Percentiles rank a stretch among this genome's conserved stretches.
Conservation (phyloP, 2,113 vertebrate genomes). For the Passer montanus region DNA sequence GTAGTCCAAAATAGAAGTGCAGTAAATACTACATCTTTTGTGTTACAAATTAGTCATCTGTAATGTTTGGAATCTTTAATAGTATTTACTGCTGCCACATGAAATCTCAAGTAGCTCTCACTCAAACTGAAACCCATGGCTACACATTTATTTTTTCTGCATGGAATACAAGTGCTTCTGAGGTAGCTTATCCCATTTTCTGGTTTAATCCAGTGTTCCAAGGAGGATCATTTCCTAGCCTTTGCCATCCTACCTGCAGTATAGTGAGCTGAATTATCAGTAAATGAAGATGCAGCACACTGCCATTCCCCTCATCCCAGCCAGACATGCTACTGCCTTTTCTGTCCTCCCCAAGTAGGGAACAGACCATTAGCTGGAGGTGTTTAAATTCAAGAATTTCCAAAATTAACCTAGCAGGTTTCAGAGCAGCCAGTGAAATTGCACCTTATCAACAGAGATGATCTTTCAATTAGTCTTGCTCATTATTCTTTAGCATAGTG, state of each 20-base stretch:
- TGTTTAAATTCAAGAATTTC: background rate
- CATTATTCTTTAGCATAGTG: background rate
- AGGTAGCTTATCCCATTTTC: background rate
- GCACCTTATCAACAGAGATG: background rate
- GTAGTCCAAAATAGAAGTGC: background rate
- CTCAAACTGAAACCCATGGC: background rate
- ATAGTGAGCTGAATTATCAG: background rate
- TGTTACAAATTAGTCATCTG: background rate
- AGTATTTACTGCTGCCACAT: background rate
- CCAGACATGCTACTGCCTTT: background rate
- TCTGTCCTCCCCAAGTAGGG: background rate
- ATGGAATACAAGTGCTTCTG: background rate
- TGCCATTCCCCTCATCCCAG: background rate
- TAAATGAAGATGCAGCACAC: background rate
- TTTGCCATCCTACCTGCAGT: background rate
- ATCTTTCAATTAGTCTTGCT: background rate
- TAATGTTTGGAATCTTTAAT: background rate
- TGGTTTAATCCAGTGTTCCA: background rate
- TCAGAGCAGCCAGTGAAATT: background rate
- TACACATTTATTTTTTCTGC: background rate
- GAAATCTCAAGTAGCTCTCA: background rate
- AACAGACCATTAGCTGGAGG: background rate
- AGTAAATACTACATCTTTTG: background rate
- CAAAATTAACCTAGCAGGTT: background rate
- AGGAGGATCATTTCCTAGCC: background rate